Base-by-base conservation (phyloP, 2,113 vertebrate genomes). In the Pipa parva region DNA sequence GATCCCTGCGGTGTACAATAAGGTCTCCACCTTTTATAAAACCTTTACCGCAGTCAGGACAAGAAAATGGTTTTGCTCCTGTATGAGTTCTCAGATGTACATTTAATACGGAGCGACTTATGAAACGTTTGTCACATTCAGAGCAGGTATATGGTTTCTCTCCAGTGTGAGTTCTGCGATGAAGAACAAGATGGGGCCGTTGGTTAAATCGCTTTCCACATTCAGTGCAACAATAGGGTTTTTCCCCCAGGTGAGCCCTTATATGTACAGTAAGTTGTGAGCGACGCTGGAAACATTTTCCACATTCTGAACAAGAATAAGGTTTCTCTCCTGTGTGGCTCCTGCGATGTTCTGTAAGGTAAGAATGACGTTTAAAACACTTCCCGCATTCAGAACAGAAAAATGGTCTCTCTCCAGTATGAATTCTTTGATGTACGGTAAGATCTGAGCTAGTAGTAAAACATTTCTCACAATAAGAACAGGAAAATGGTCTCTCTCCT, bases 71-170 rank as follows among this genome's bases (percentile, higher is more conserved):
- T 36, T 11, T 36, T 50, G 78, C 74, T 81, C 77, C 79, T 0
- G 73, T 78, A 21, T 83, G 81, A 56, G 78, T 80, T 71, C 80
- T 80, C 68, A 79, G 78, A 75, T 83, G 81, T 29, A 74, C 78
- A 6, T 71, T 72, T 36, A 83, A 77, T 25, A 76, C 80, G 1
- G 77, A 79, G 2, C 48, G 46, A n/a, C 15, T n/a, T 6, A 27
- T 31, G 22, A 66, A 36, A 13, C 15, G 31, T 29, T 66, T 66
- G 2, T 52, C 63, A 20, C 63, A 56, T 18, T 56, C 51, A 1
- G 33, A 7, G 7, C 33, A 36, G 15, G 33, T 3, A 13, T 12
- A 36, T 3, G 15, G 2, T 13, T 7, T 36, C 10, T 36, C 3
- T 11, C 33, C 33, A 9, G 10, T 11, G 33, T 36, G 33, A 13